Evolutionary conservation across 1,140 invertebrate genomes (phyloP), one percentile per base, ranked within the genome.

Genomic region (Helicorthomorpha holstii): DNA sequence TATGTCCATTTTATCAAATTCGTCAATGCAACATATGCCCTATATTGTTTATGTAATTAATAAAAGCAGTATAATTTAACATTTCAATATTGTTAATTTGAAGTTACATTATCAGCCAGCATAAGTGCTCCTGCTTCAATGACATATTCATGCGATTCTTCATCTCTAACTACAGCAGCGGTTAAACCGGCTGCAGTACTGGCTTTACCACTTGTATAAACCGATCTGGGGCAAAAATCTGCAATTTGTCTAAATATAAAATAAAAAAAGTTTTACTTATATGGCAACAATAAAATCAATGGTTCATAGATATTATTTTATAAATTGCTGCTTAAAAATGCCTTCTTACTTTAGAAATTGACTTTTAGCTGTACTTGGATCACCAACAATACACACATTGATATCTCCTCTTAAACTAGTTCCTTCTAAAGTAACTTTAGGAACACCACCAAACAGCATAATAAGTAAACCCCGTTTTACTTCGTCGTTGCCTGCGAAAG

Each of bases 1-100:
- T 1, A 76, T 75, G 66, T 98, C 95, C 96, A 99, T 99, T 74
- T 99, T 98, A 64, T 99, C 96, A 70, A 99, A 98, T 72, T 98
- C 95, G 66, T 99, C 95, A 59, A 99, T 99, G 65, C 95, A 99
- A 66, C 95, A 98, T 26, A 99, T 86, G 16, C 96, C 95, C 69
- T 70, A 51, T 49, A 60, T 55, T 49, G 54, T 49, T 46, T 27
- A 19, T 46, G n/a, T 14, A 52, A 29, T n/a, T 23, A 1, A 44
- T n/a, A 43, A 51, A 50, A 2, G 14, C 2, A 42, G 22, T 34
- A 7, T 7, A 34, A 16, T 7, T 34, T 34, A 7, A 16, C 29
- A 34, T 34, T 34, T 34, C 7, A 7, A 7, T 34, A 7, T 34
- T 16, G 7, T 34, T 34, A n/a, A 49, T 7, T n/a, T 10, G 48